These are phyloP conservation scores for Macaria notata DNA, from an alignment of 2,888 invertebrate species.

Conservation along the genomic window DNA sequence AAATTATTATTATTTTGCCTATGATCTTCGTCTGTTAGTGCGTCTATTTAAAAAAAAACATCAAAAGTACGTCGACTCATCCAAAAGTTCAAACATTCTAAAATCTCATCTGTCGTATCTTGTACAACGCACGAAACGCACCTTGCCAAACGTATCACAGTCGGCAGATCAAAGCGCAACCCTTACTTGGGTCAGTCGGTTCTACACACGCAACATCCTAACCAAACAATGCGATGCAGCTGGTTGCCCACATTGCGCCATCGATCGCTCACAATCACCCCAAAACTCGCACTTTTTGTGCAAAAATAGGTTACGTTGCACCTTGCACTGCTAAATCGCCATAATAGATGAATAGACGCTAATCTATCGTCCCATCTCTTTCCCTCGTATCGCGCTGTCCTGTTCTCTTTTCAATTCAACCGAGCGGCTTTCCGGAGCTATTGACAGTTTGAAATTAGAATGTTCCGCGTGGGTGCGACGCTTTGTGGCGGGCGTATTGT, in stretches of 20 bases:
- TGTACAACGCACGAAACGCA: slow-evolving; percentile 18
- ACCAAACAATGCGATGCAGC: slow-evolving; percentile 72
- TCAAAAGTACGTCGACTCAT: no score
- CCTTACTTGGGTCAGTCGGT: slow-evolving; percentile 59
- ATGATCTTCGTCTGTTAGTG: no score
- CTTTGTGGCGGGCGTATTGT: slow-evolving; percentile 59
- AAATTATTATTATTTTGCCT: no score
- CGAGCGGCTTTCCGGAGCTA: slow-evolving; percentile 63
- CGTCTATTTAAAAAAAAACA: no score
- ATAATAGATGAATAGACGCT: slow-evolving; percentile 48
- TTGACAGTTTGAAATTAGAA: slow-evolving; percentile 73
- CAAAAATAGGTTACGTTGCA: slow-evolving; percentile 76
- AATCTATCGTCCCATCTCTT: slow-evolving; percentile 57
- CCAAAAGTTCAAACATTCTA: no score
- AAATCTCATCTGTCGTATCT: neutral
- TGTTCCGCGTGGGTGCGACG: slow-evolving; percentile 76
- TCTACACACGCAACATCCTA: slow-evolving; percentile 63
- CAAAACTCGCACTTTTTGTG: slow-evolving; percentile 61
- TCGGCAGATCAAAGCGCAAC: slow-evolving; percentile 62
- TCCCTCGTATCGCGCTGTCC: slow-evolving; percentile 45
- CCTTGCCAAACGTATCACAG: slow-evolving; percentile 29
- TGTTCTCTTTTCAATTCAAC: slow-evolving; percentile 59
- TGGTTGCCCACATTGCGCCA: slow-evolving; percentile 69
- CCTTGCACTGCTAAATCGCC: slow-evolving; percentile 66
- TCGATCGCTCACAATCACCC: slow-evolving; percentile 59